phyloP scores from a whole-genome alignment of 1,140 invertebrate genomes.

The Triops cancriformis region DNA sequence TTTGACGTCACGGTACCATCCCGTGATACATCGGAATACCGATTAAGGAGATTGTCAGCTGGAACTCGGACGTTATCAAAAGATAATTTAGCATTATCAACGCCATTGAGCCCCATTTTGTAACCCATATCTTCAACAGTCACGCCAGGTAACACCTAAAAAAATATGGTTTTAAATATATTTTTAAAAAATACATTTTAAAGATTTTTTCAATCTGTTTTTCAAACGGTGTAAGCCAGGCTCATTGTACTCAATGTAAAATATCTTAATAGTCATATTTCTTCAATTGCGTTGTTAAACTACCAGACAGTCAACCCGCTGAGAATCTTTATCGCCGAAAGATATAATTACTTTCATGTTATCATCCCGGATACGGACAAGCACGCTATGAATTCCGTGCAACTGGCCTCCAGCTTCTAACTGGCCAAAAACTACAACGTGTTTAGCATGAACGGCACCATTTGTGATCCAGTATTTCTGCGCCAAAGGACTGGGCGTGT shows the following conservation, averaged over 20 bases:
- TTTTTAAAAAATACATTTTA: constrained; percentile 28
- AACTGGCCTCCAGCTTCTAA: constrained; percentile 34
- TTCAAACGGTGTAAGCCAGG: too few relatives aligned
- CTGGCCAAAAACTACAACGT: constrained; percentile 38
- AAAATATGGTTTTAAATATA: constrained; percentile 27
- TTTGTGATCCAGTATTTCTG: constrained; percentile 42
- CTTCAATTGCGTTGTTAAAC: too few relatives aligned
- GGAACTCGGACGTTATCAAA: constrained; percentile 39
- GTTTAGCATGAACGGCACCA: constrained; percentile 39
- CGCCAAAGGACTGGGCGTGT: constrained; percentile 36
- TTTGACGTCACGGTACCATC: constrained; percentile 35
- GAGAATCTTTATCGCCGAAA: too few relatives aligned
- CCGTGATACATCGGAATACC: constrained; percentile 34
- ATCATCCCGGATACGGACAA: constrained; percentile 38
- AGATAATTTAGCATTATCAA: constrained; percentile 39
- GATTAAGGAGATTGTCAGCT: constrained; percentile 36
- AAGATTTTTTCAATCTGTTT: too few relatives aligned
- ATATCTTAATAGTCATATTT: too few relatives aligned
- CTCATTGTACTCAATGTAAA: too few relatives aligned
- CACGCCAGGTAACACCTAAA: constrained; percentile 32
- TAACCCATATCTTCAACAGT: constrained; percentile 39
- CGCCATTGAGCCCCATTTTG: constrained; percentile 40
- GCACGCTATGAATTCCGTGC: constrained; percentile 37
- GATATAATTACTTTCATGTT: constrained; percentile 31
- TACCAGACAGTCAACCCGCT: too few relatives aligned